These are phyloP conservation scores for Plodia interpunctella DNA, from an alignment of 1,140 invertebrate genomes.

Conservation along the genomic window DNA sequence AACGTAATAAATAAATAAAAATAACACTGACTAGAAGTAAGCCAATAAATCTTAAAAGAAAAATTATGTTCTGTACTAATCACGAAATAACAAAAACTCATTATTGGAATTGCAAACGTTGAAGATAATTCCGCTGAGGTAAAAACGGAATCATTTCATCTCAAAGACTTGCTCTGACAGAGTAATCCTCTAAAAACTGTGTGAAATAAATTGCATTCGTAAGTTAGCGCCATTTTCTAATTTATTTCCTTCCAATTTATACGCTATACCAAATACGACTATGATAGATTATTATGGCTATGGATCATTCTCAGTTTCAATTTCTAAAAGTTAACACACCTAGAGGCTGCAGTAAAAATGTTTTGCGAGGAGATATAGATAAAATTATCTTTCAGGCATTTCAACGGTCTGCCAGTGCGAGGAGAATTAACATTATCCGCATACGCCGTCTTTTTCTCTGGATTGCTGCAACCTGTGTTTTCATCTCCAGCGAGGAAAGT, in stretches of 20 bases:
- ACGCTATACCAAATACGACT: too few relatives aligned
- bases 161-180: neutral
- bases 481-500: constrained; percentile 86
- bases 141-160: neutral
- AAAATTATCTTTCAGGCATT: constrained; percentile 52
- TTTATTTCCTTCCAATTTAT: too few relatives aligned
- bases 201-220: neutral
- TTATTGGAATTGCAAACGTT: neutral
- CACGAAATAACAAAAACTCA: neutral
- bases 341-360: too few relatives aligned
- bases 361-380: too few relatives aligned
- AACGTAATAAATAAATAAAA: too few relatives aligned
- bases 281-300: too few relatives aligned
- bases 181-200: neutral
- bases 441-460: constrained; percentile 87
- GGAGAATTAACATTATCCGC: constrained; percentile 87
- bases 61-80: neutral
- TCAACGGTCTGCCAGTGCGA: constrained; percentile 87
- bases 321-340: too few relatives aligned
- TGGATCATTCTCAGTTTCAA: too few relatives aligned
- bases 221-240: too few relatives aligned
- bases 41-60: neutral
- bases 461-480: constrained; percentile 87
- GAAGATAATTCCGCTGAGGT: neutral
- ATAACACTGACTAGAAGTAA: neutral